A percentile compares a stretch with the other conserved stretches of the same genome.
These are phyloP conservation scores for Sigmodon hispidus DNA, from an alignment of 2,113 vertebrate genomes.

Conservation along the genomic window DNA sequence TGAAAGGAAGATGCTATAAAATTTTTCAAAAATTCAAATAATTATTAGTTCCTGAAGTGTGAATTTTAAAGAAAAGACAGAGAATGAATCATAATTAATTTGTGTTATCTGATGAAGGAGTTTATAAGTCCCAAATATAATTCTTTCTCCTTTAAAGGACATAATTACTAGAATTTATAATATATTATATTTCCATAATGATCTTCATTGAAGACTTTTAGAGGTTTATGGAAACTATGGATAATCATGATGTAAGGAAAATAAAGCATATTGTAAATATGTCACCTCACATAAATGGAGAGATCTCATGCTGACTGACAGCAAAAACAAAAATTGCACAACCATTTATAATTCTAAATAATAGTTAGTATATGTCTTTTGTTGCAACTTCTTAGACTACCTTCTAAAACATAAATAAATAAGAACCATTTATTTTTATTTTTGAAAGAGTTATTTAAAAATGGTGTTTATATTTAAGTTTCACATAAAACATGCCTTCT, in stretches of 20 bases:
- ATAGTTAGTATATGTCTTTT: not conserved
- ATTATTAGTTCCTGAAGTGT: conserved; percentile 42
- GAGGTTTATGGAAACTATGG: not conserved
- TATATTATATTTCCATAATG: not conserved
- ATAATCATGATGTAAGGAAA: not conserved
- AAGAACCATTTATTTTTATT: not conserved
- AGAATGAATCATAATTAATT: not conserved
- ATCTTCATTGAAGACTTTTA: not conserved
- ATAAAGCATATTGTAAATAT: not conserved
- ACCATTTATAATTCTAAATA: conserved; percentile 10
- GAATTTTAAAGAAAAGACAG: conserved; percentile 29
- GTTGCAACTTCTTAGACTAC: not conserved
- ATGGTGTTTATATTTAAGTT: not conserved
- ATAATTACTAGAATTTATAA: not conserved
- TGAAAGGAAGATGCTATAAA: conserved; percentile 66
- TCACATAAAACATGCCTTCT: not conserved
- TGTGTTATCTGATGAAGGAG: not conserved
- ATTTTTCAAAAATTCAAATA: conserved; percentile 61
- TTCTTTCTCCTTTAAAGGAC: not conserved
- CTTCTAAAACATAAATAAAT: not conserved
- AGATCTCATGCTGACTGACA: not conserved
- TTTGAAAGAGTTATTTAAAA: not conserved
- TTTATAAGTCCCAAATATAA: not conserved
- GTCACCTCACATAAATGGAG: not conserved
- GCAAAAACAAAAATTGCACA: not conserved